Evolutionary conservation across 2,888 invertebrate genomes (phyloP).

Genomic region (Lithophane ornitopus): DNA sequence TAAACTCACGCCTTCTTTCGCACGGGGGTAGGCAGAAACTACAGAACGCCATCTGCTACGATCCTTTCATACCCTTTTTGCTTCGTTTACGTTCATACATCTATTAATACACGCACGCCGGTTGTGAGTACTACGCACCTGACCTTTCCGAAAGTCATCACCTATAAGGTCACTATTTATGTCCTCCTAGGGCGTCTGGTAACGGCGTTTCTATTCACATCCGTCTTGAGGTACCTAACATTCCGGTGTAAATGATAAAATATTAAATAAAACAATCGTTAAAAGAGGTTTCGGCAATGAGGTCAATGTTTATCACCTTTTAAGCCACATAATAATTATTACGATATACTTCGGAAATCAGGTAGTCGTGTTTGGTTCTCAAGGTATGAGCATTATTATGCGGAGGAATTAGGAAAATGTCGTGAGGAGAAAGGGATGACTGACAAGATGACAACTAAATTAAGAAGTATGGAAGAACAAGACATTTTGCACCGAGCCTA

Average conservation of each 20-base stretch:
- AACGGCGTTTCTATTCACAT: neutral
- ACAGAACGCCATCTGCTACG: neutral
- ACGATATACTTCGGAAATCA: neutral
- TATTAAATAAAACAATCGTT: neutral
- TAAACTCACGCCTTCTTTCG: neutral
- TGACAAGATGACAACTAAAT: too few relatives aligned
- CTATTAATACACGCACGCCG: too few relatives aligned
- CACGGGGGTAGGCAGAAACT: neutral
- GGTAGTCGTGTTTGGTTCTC: neutral
- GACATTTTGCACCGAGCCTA: neutral
- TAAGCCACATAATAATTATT: neutral
- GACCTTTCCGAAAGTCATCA: too few relatives aligned
- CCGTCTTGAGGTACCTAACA: too few relatives aligned
- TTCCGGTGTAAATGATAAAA: neutral
- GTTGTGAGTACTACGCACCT: too few relatives aligned
- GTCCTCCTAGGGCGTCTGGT: too few relatives aligned
- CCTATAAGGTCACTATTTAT: too few relatives aligned
- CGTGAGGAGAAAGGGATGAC: neutral
- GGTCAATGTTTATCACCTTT: neutral
- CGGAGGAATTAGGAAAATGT: neutral
- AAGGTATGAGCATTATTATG: neutral
- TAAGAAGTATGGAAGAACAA: neutral
- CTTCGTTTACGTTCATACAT: neutral
- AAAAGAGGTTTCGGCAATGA: neutral
- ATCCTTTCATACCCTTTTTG: neutral